Percentiles rank a stretch among this genome's conserved stretches.
phyloP scores from a whole-genome alignment of 2,113 vertebrate genomes.

The Salvelinus namaycush region DNA sequence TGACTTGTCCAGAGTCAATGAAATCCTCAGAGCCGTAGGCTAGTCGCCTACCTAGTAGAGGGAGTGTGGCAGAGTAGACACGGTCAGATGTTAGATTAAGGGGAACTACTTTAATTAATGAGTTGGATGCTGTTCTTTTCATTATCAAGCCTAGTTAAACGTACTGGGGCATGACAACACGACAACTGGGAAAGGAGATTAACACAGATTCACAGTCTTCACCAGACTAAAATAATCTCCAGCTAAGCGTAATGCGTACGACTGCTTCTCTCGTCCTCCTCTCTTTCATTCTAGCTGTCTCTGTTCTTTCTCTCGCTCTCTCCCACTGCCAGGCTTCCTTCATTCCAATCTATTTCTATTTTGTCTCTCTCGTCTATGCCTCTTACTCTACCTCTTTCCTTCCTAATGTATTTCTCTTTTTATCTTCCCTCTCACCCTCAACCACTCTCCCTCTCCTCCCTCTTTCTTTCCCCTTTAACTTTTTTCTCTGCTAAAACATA shows the following conservation, averaged over 20 bases:
- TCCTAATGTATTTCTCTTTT: no score
- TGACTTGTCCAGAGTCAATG: constrained; percentile 48
- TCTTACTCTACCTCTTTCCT: no score
- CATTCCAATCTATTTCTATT: no score
- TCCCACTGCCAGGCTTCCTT: not conserved
- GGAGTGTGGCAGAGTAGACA: constrained; percentile 60
- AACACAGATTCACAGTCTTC: constrained; percentile 62
- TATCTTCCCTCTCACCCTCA: no score
- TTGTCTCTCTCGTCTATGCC: no score
- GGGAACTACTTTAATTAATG: constrained; percentile 72
- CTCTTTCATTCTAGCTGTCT: not conserved
- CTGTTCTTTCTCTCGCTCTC: not conserved
- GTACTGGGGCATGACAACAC: constrained; percentile 64
- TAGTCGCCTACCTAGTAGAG: no score
- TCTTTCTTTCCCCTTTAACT: no score
- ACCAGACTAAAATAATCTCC: no score
- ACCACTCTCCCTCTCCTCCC: no score
- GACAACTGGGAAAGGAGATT: constrained; percentile 66
- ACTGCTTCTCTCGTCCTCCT: constrained; percentile 7
- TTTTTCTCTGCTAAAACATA: no score
- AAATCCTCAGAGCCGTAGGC: constrained; percentile 53
- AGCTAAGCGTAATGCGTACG: constrained; percentile 2
- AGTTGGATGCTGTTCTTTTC: constrained; percentile 64
- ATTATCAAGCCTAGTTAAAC: constrained; percentile 70
- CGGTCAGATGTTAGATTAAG: constrained; percentile 67